phyloP scores from a whole-genome alignment of 2,113 vertebrate genomes.

The Baryphthengus martii region DNA sequence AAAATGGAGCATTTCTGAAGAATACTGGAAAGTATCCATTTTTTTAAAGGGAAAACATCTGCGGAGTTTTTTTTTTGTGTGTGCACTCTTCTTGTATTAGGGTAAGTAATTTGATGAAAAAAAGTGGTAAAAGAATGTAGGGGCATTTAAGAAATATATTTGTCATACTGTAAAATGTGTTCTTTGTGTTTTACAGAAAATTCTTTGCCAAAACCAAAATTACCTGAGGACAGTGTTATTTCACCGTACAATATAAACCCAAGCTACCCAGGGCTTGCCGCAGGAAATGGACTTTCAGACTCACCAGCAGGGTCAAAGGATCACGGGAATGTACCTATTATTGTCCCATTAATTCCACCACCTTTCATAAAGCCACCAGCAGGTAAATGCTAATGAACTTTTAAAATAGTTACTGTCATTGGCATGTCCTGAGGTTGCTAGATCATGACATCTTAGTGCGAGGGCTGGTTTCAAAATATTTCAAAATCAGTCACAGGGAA shows the following conservation, averaged over 20 bases:
- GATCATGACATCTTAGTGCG: neutral
- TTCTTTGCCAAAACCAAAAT: slow-evolving; percentile 95
- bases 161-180: slow-evolving; percentile 45
- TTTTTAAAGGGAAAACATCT: neutral
- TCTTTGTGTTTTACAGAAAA: slow-evolving; percentile 86
- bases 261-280: slow-evolving; percentile 85
- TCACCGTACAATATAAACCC: slow-evolving; percentile 90
- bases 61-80: neutral
- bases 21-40: neutral
- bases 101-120: slow-evolving; percentile 1
- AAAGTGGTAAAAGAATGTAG: neutral
- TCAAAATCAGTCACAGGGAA: neutral
- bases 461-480: neutral
- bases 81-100: neutral
- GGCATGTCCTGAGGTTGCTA: neutral
- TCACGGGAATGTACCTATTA: slow-evolving; percentile 92
- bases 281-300: slow-evolving; percentile 91
- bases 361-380: slow-evolving; percentile 96
- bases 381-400: slow-evolving; percentile 79
- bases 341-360: slow-evolving; percentile 94
- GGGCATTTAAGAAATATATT: slow-evolving; percentile 19
- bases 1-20: neutral
- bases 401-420: neutral
- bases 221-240: slow-evolving; percentile 86
- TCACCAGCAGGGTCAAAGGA: slow-evolving; percentile 89